A percentile compares a stretch with the other conserved stretches of the same genome.
Conservation (phyloP, 2,113 vertebrate species). For the Ctenodactylus gundi region DNA sequence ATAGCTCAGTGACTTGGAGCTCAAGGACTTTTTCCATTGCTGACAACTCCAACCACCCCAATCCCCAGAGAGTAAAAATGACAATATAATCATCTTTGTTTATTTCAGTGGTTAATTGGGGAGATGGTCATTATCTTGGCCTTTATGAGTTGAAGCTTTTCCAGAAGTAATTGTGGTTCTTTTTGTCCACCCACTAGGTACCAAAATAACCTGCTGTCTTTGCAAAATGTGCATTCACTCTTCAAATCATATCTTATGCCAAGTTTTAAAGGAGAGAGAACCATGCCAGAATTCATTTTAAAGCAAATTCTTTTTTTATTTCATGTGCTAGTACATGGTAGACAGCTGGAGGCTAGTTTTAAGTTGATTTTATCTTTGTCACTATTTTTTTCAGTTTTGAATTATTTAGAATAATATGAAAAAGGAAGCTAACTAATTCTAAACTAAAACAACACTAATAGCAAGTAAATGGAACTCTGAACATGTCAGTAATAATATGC, state of each 20-base stretch:
- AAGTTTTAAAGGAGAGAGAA: constrained; percentile 56
- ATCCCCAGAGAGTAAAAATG: not conserved
- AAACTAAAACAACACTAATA: not conserved
- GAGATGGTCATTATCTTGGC: not conserved
- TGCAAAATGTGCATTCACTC: constrained; percentile 31
- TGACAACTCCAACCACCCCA: not conserved
- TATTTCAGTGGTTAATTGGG: not conserved
- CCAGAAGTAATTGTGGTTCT: constrained; percentile 34
- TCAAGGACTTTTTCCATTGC: not conserved
- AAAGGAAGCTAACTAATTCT: not conserved
- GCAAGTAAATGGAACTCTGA: not conserved
- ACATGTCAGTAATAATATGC: not conserved
- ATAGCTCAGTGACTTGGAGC: not conserved
- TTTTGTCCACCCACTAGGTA: constrained; percentile 47
- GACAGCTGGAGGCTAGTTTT: constrained; percentile 34
- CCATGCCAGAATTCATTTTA: constrained; percentile 47
- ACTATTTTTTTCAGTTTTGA: constrained; percentile 35
- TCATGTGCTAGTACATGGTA: constrained; percentile 1
- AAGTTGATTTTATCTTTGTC: constrained; percentile 35
- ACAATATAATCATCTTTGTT: not conserved
- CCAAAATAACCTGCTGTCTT: constrained; percentile 58
- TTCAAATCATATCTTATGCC: constrained; percentile 41
- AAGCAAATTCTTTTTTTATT: constrained; percentile 54
- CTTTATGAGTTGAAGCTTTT: constrained; percentile 5
- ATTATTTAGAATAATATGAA: constrained; percentile 17